A percentile compares a stretch with the other conserved stretches of the same genome.
Conservation (phyloP, 2,797 vertebrate species). For the Acanthiza pusilla region DNA sequence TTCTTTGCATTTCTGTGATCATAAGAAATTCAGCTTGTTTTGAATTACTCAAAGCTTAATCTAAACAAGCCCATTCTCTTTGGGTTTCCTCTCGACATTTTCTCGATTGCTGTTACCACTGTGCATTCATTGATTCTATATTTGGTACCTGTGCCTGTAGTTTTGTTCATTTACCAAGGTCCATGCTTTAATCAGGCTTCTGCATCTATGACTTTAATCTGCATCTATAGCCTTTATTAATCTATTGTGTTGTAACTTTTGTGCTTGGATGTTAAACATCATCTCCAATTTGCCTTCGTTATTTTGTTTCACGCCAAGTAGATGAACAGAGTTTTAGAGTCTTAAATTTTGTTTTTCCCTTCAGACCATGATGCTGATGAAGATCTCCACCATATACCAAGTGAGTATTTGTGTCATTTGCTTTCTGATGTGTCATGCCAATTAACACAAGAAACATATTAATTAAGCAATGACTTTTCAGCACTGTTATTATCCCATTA, state of each 20-base stretch:
- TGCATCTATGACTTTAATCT: neutral
- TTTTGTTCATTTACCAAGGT: neutral
- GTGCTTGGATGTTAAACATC: neutral
- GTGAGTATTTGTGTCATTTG: neutral
- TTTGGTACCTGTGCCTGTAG: neutral
- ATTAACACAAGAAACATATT: neutral
- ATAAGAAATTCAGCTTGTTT: neutral
- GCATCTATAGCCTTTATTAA: neutral
- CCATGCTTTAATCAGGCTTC: neutral
- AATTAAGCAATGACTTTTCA: constrained; percentile 28
- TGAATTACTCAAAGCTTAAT: neutral
- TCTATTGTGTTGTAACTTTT: neutral
- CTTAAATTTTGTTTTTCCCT: neutral
- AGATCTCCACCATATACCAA: neutral
- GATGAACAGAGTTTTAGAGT: neutral
- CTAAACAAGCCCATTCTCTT: neutral
- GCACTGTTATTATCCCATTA: neutral
- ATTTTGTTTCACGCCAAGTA: neutral
- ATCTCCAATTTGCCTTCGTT: neutral
- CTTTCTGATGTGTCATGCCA: neutral
- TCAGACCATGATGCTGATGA: neutral
- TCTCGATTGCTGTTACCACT: neutral
- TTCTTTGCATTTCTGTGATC: neutral
- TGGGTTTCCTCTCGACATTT: neutral
- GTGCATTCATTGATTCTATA: neutral